Conservation (phyloP, 2,113 vertebrate genomes). For the Galbula dea region DNA sequence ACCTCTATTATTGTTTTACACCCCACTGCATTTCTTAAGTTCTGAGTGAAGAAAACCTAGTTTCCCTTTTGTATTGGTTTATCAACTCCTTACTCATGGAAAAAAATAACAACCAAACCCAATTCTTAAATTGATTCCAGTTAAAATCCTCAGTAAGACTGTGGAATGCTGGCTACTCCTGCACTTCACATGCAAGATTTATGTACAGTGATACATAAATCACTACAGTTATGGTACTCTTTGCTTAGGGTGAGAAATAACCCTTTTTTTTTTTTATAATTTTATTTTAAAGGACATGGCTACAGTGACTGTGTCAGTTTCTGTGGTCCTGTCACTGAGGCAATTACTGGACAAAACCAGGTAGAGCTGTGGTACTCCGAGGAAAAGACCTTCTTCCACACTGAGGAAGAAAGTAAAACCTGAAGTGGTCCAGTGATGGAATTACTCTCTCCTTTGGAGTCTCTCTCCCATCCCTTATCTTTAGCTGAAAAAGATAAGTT, state of each 20-base stretch:
- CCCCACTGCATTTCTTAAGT: slow-evolving; percentile 42
- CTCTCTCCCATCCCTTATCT: not conserved
- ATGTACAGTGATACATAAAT: slow-evolving; percentile 43
- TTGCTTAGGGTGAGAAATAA: not conserved
- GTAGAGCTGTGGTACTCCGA: slow-evolving; percentile 3
- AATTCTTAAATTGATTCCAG: not conserved
- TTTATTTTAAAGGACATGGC: not conserved
- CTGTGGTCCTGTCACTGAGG: not conserved
- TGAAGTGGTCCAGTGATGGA: not conserved
- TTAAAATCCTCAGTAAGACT: not conserved
- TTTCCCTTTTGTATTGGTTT: slow-evolving; percentile 21
- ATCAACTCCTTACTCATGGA: not conserved
- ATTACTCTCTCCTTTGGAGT: not conserved
- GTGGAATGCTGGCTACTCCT: not conserved
- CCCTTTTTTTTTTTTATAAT: not conserved
- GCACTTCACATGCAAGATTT: slow-evolving; percentile 1
- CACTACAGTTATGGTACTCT: not conserved
- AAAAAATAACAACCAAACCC: not conserved
- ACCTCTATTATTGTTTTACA: slow-evolving; percentile 55
- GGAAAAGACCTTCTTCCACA: not conserved
- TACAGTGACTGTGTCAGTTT: not conserved
- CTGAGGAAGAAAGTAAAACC: not conserved
- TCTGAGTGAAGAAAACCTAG: slow-evolving; percentile 11
- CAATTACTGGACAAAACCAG: not conserved
- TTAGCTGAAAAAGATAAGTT: slow-evolving; percentile 20